Evolutionary conservation across 2,888 invertebrate species (phyloP).

Genomic region (Ophraella communa): DNA sequence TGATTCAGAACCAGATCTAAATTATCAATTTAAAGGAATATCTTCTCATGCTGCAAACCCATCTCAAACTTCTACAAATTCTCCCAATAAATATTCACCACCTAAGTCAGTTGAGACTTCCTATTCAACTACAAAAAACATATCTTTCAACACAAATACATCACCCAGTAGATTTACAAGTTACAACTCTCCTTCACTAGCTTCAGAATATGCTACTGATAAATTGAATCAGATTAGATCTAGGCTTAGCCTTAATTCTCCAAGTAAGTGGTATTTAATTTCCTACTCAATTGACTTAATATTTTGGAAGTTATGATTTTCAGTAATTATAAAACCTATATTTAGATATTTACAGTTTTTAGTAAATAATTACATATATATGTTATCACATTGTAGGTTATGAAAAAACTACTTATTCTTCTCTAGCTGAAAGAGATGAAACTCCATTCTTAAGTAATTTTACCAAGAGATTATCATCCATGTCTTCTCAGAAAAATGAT

Average conservation of each 20-base stretch:
- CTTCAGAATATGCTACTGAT: constrained; percentile 60
- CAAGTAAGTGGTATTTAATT: constrained; percentile 39
- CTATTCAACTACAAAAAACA: constrained; percentile 41
- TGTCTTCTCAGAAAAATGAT: constrained; percentile 48
- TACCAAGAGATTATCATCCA: constrained; percentile 66
- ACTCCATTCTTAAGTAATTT: constrained; percentile 77
- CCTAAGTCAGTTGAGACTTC: constrained; percentile 58
- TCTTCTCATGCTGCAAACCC: constrained; percentile 34
- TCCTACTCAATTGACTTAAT: too few relatives aligned
- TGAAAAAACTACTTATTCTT: constrained; percentile 43
- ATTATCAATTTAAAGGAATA: constrained; percentile 29
- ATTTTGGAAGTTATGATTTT: too few relatives aligned
- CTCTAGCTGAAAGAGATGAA: constrained; percentile 60
- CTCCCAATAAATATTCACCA: constrained; percentile 56
- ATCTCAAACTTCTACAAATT: constrained; percentile 55
- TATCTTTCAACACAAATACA: constrained; percentile 50
- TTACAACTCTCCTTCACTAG: constrained; percentile 46
- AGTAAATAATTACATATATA: too few relatives aligned
- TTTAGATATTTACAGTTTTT: too few relatives aligned
- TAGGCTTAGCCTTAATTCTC: constrained; percentile 64
- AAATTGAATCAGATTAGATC: constrained; percentile 67
- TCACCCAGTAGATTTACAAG: constrained; percentile 57
- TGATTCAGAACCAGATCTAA: constrained; percentile 70
- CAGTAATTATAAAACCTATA: too few relatives aligned
- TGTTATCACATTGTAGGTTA: too few relatives aligned